These are phyloP conservation scores for Pasiphila rectangulata DNA, from an alignment of 2,888 invertebrate genomes.

Conservation along the genomic window DNA sequence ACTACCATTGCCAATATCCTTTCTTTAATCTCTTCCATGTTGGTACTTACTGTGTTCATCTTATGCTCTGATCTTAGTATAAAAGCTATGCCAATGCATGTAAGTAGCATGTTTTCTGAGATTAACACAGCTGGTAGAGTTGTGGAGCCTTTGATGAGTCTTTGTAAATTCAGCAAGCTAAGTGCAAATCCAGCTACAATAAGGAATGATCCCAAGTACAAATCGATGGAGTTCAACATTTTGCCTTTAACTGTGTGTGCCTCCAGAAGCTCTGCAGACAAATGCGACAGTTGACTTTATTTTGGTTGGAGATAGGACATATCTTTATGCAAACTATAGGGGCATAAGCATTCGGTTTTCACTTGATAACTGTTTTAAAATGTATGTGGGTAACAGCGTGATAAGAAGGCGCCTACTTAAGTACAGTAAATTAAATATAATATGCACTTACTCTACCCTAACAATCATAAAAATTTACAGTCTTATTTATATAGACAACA, in stretches of 20 bases:
- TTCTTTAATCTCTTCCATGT: slow-evolving; percentile 47
- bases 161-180: slow-evolving; percentile 61
- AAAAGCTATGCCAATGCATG: slow-evolving; percentile 66
- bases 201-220: slow-evolving; percentile 63
- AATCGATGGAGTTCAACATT: slow-evolving; percentile 57
- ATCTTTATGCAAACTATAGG: slow-evolving; percentile 66
- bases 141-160: slow-evolving; percentile 49
- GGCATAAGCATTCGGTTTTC: slow-evolving; percentile 50
- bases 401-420: background rate
- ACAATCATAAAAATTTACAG: background rate
- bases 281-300: slow-evolving; percentile 53
- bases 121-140: slow-evolving; percentile 55
- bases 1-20: slow-evolving; percentile 39
- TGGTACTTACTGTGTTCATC: slow-evolving; percentile 45
- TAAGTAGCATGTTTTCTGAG: slow-evolving; percentile 66
- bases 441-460: background rate
- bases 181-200: slow-evolving; percentile 60
- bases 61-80: slow-evolving; percentile 51
- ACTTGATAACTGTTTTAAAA: slow-evolving; percentile 12
- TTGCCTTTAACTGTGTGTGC: slow-evolving; percentile 21
- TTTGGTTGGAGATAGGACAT: slow-evolving; percentile 43
- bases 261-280: slow-evolving; percentile 18
- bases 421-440: background rate
- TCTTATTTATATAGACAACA: too few relatives aligned
- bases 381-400: slow-evolving; percentile 1